Evolutionary conservation across 2,888 invertebrate species (phyloP).

Genomic region (Adela reaumurella): DNA sequence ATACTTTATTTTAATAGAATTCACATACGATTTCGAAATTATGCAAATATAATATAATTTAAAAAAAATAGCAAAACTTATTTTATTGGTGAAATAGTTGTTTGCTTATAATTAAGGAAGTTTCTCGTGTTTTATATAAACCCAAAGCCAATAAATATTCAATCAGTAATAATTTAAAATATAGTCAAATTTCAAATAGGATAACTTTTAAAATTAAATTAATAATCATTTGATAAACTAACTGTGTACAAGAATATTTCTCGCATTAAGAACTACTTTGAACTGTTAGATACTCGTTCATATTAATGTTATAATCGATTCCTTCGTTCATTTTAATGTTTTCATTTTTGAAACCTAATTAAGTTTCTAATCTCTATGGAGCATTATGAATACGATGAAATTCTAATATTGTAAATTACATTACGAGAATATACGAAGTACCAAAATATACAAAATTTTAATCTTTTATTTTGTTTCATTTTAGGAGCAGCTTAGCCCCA

Average conservation of each 20-base stretch:
- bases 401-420: constrained; percentile 44
- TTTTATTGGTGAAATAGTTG: too few relatives aligned
- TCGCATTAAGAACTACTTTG: not conserved
- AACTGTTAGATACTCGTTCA: not conserved
- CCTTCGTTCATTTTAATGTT: constrained; percentile 36
- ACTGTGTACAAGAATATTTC: not conserved
- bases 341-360: constrained; percentile 31
- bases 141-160: too few relatives aligned
- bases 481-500: not conserved
- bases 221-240: too few relatives aligned
- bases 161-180: too few relatives aligned
- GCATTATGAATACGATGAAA: constrained; percentile 39
- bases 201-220: too few relatives aligned
- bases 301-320: constrained; percentile 15
- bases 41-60: too few relatives aligned
- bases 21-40: too few relatives aligned
- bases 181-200: too few relatives aligned
- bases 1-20: too few relatives aligned
- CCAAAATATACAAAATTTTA: constrained; percentile 56
- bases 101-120: too few relatives aligned
- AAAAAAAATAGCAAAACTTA: too few relatives aligned
- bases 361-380: constrained; percentile 25
- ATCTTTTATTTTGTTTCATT: constrained; percentile 25
- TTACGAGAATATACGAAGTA: constrained; percentile 53
- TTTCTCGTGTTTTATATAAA: too few relatives aligned